phyloP scores from a whole-genome alignment of 2,888 invertebrate genomes.

The Hermodice carunculata region DNA sequence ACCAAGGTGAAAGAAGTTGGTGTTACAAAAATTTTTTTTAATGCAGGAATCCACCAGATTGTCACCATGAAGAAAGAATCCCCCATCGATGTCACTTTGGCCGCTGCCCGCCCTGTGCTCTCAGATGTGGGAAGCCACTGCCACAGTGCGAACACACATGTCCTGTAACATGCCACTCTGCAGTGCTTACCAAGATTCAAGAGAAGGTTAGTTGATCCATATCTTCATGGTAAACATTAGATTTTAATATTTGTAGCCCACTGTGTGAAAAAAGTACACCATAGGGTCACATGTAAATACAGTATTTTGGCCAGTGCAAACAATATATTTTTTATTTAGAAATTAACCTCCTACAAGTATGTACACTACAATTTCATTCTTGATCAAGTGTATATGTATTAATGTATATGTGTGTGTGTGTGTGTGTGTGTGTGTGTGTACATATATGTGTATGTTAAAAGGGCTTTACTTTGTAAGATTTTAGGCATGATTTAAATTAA shows the following conservation, averaged over 20 bases:
- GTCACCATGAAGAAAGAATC: constrained; percentile 85
- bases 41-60: constrained; percentile 80
- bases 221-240: background rate
- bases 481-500: too few species aligned
- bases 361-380: too few species aligned
- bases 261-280: too few species aligned
- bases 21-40: background rate
- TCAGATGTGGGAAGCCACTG: constrained; percentile 75
- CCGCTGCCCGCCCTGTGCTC: constrained; percentile 81
- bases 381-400: too few species aligned
- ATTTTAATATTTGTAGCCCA: background rate
- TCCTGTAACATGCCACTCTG: constrained; percentile 60
- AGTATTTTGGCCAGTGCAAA: too few species aligned
- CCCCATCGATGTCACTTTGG: constrained; percentile 76
- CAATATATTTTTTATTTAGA: too few species aligned
- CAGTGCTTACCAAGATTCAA: constrained; percentile 54
- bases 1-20: background rate
- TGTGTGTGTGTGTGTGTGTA: too few species aligned
- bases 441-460: too few species aligned
- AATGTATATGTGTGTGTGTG: too few species aligned
- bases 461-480: too few species aligned
- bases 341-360: too few species aligned
- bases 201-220: constrained; percentile 50
- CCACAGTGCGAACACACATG: constrained; percentile 60
- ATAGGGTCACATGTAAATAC: too few species aligned